These are phyloP conservation scores for Paralichthys olivaceus DNA, from an alignment of 2,113 vertebrate genomes.

Conservation along the genomic window DNA sequence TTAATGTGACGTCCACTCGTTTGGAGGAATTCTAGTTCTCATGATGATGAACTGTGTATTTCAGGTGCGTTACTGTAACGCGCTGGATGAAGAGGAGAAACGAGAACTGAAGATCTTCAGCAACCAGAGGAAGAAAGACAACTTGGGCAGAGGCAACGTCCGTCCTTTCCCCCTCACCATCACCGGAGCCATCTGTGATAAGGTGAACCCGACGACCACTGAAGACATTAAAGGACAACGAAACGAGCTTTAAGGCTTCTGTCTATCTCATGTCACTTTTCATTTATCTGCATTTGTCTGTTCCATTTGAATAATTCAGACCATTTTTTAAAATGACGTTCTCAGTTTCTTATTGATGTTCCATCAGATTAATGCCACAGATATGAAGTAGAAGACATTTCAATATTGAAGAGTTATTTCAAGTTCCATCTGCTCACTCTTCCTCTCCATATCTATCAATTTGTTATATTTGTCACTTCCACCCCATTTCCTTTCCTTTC, in stretches of 20 bases:
- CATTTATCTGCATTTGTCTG: neutral
- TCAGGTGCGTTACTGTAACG: constrained; percentile 93
- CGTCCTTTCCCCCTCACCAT: constrained; percentile 94
- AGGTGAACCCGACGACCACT: constrained; percentile 79
- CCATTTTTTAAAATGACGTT: neutral
- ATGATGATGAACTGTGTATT: constrained; percentile 4
- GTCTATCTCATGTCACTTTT: too few relatives aligned
- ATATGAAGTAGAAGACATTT: constrained; percentile 19
- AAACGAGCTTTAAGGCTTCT: neutral
- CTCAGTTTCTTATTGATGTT: constrained; percentile 1
- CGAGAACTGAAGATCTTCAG: constrained; percentile 97
- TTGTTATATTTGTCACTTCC: constrained; percentile 4
- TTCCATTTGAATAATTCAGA: neutral
- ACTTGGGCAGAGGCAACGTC: constrained; percentile 93
- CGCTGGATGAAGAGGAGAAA: constrained; percentile 96
- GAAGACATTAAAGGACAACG: constrained; percentile 5
- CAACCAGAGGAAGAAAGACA: constrained; percentile 95
- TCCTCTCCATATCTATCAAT: neutral
- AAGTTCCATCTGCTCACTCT: constrained; percentile 8
- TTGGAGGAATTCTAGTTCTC: neutral
- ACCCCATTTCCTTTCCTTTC: neutral
- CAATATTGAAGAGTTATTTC: constrained; percentile 18
- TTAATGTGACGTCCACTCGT: neutral
- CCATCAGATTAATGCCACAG: constrained; percentile 8
- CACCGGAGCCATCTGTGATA: constrained; percentile 93